A percentile compares a stretch with the other conserved stretches of the same genome.
phyloP scores from a whole-genome alignment of 2,888 invertebrate genomes.

The Acanthosepion pharaonis region DNA sequence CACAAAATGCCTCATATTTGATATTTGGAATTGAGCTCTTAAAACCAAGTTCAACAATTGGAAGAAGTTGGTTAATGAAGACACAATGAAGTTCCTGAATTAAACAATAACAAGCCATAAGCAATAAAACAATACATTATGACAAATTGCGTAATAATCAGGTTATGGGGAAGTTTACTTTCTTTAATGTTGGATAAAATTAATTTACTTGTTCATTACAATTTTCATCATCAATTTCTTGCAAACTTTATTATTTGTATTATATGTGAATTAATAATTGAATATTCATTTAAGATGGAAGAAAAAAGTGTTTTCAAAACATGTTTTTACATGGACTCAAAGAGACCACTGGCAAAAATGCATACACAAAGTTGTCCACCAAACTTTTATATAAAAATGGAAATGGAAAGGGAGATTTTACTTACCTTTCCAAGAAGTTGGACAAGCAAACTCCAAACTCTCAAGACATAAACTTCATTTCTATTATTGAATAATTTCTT shows the following conservation, averaged over 20 bases:
- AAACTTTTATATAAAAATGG: background rate
- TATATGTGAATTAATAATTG: too few relatives aligned
- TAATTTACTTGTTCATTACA: too few relatives aligned
- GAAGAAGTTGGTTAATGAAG: slow-evolving; percentile 67
- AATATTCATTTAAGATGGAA: too few relatives aligned
- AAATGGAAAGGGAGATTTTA: background rate
- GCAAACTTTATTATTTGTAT: too few relatives aligned
- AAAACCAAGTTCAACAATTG: slow-evolving; percentile 68
- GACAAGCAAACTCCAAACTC: slow-evolving; percentile 66
- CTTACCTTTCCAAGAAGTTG: slow-evolving; percentile 67
- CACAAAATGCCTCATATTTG: slow-evolving; percentile 63
- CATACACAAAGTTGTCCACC: too few relatives aligned
- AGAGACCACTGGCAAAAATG: too few relatives aligned
- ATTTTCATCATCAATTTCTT: too few relatives aligned
- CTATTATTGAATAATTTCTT: slow-evolving; percentile 58
- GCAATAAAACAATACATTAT: background rate
- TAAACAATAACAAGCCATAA: background rate
- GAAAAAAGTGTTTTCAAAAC: too few relatives aligned
- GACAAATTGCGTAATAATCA: background rate
- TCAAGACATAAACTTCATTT: slow-evolving; percentile 62
- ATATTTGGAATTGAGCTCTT: slow-evolving; percentile 62
- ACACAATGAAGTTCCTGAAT: slow-evolving; percentile 66
- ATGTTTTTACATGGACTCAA: too few relatives aligned
- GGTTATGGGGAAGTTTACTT: too few relatives aligned
- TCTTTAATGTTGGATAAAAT: too few relatives aligned